Evolutionary conservation across 2,113 vertebrate genomes (phyloP).

Genomic region (Trinectes maculatus): DNA sequence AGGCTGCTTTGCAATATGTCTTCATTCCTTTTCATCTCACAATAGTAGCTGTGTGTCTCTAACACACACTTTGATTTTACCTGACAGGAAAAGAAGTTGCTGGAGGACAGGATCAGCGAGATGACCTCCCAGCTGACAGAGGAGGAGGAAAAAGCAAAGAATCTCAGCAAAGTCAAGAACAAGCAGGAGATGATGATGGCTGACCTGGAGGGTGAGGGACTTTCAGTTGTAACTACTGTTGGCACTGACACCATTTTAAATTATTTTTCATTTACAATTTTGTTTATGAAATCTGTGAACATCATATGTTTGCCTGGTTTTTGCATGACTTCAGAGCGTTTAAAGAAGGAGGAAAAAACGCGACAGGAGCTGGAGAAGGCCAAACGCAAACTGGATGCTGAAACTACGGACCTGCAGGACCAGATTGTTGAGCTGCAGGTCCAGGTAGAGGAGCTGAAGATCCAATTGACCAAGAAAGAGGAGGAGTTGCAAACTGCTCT

Average conservation of each 20-base stretch:
- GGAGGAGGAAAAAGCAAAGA: constrained; percentile 98
- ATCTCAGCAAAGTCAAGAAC: constrained; percentile 94
- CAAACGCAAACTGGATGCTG: constrained; percentile 95
- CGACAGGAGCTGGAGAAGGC: constrained; percentile 97
- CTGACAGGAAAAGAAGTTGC: constrained; percentile 93
- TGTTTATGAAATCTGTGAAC: background rate
- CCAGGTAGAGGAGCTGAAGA: constrained; percentile 95
- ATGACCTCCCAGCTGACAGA: constrained; percentile 93
- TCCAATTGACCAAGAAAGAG: constrained; percentile 94
- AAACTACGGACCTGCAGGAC: constrained; percentile 96
- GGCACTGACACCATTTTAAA: background rate
- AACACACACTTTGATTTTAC: background rate
- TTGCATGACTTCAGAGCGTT: constrained; percentile 83
- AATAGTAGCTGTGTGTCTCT: background rate
- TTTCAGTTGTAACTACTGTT: background rate
- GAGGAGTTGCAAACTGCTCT: constrained; percentile 93
- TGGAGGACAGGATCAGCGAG: constrained; percentile 93
- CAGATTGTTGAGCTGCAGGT: constrained; percentile 96
- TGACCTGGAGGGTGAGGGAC: constrained; percentile 92
- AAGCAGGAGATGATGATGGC: constrained; percentile 99
- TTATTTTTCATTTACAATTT: background rate
- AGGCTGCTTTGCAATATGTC: background rate
- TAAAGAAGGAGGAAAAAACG: constrained; percentile 98
- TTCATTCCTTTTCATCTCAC: background rate
- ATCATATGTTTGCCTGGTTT: constrained; percentile 1